phyloP scores from a whole-genome alignment of 2,888 invertebrate genomes.

The Acrocyrtus sp. region DNA sequence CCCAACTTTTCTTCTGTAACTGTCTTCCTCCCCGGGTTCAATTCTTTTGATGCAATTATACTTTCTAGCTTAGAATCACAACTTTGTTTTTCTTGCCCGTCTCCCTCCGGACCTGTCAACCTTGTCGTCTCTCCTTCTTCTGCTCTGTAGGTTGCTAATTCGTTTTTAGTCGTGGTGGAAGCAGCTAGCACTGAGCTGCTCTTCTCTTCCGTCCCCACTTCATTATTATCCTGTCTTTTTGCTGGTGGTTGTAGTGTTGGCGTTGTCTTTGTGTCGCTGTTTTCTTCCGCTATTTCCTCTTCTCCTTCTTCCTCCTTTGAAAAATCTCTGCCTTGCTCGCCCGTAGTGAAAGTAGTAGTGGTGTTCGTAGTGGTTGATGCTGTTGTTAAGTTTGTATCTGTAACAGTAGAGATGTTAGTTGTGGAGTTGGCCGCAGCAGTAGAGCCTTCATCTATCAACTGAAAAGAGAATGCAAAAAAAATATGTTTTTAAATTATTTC shows the following conservation, averaged over 20 bases:
- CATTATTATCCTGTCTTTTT: slow-evolving; percentile 15
- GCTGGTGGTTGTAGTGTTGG: slow-evolving; percentile 7
- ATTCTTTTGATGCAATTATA: slow-evolving; percentile 49
- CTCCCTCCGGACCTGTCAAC: slow-evolving; percentile 24
- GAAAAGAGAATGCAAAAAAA: slow-evolving; percentile 35
- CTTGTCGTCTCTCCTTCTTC: slow-evolving; percentile 10
- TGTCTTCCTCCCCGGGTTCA: slow-evolving; percentile 19
- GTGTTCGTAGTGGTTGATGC: slow-evolving; percentile 2
- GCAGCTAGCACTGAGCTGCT: slow-evolving; percentile 12
- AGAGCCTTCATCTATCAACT: slow-evolving; percentile 63
- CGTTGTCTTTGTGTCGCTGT: slow-evolving; percentile 6
- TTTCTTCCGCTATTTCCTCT: slow-evolving; percentile 4
- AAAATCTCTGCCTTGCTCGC: slow-evolving; percentile 21
- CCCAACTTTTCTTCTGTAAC: slow-evolving; percentile 10
- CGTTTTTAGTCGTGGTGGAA: too few relatives aligned
- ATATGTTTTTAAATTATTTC: too few relatives aligned
- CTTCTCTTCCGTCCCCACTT: slow-evolving; percentile 12
- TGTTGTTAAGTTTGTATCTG: slow-evolving; percentile 21
- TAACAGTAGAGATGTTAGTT: slow-evolving; percentile 8
- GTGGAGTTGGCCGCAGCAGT: slow-evolving; percentile 32
- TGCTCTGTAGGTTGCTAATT: too few relatives aligned
- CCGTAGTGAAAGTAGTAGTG: slow-evolving; percentile 1
- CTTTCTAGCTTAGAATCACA: slow-evolving; percentile 45
- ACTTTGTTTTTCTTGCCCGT: slow-evolving; percentile 19
- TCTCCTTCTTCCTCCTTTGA: too few relatives aligned